Percentiles rank a stretch among this genome's conserved stretches.
These are phyloP conservation scores for Celastrina argiolus DNA, from an alignment of 2,888 invertebrate genomes.

Conservation along the genomic window DNA sequence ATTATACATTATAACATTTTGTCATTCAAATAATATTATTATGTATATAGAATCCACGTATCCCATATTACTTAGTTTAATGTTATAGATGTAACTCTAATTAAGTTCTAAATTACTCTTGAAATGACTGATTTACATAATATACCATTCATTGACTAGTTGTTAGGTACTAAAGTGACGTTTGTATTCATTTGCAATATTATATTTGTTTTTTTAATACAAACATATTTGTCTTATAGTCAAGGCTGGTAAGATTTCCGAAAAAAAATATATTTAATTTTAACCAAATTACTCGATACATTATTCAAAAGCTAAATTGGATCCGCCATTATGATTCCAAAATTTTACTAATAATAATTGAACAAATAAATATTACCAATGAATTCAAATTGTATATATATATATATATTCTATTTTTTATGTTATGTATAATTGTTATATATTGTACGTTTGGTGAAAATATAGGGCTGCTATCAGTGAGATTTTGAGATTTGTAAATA, in stretches of 20 bases:
- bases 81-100: slow-evolving; percentile 36
- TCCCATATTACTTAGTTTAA: slow-evolving; percentile 23
- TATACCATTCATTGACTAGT: slow-evolving; percentile 55
- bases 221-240: neutral
- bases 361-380: slow-evolving; percentile 1
- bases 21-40: neutral
- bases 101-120: slow-evolving; percentile 53
- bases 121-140: slow-evolving; percentile 63
- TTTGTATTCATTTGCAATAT: slow-evolving; percentile 39
- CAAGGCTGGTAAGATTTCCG: neutral
- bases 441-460: neutral
- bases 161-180: slow-evolving; percentile 46
- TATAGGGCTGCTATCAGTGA: neutral
- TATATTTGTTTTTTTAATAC: neutral
- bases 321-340: neutral
- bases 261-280: slow-evolving; percentile 1
- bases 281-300: neutral
- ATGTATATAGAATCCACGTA: slow-evolving; percentile 19
- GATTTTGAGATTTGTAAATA: neutral
- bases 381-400: neutral
- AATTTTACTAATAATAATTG: neutral
- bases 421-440: slow-evolving; percentile 4
- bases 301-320: slow-evolving; percentile 1
- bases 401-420: slow-evolving; percentile 8
- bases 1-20: slow-evolving; percentile 4